These are phyloP conservation scores for Tridacna gigas DNA, from an alignment of 2,888 invertebrate species.

Conservation along the genomic window DNA sequence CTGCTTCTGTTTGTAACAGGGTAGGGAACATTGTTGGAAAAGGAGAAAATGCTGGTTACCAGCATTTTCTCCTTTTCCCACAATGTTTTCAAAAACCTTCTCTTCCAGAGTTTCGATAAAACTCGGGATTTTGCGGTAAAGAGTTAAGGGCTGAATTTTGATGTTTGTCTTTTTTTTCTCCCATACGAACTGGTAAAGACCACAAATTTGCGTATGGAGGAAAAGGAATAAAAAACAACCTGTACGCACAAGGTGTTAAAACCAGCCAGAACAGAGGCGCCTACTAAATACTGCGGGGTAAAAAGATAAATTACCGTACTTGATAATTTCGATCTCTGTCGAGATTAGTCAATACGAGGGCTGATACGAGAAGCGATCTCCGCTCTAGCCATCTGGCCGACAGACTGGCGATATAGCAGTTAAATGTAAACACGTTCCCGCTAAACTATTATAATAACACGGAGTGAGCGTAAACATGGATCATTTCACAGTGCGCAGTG, in stretches of 20 bases:
- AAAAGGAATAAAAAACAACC: constrained; percentile 4
- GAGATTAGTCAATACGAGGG: constrained; percentile 82
- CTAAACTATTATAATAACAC: constrained; percentile 62
- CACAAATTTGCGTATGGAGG: neutral
- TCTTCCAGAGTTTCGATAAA: no score
- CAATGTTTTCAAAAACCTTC: no score
- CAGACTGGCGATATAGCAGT: constrained; percentile 70
- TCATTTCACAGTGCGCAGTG: constrained; percentile 62
- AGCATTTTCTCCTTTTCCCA: no score
- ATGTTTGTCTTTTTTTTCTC: neutral
- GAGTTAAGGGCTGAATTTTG: no score
- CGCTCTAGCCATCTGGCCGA: constrained; percentile 81
- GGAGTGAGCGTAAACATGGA: constrained; percentile 40
- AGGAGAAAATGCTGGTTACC: no score
- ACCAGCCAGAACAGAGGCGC: constrained; percentile 15
- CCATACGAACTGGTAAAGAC: neutral
- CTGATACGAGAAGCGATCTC: constrained; percentile 78
- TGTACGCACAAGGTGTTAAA: constrained; percentile 30
- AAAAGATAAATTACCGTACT: constrained; percentile 33
- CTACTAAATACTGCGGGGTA: constrained; percentile 27
- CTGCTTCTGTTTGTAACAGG: no score
- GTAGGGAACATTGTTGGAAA: no score
- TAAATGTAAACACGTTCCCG: constrained; percentile 74
- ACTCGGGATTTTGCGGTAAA: no score
- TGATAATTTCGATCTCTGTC: constrained; percentile 43